phyloP scores from a whole-genome alignment of 2,888 invertebrate genomes.

The Furcula furcula region DNA sequence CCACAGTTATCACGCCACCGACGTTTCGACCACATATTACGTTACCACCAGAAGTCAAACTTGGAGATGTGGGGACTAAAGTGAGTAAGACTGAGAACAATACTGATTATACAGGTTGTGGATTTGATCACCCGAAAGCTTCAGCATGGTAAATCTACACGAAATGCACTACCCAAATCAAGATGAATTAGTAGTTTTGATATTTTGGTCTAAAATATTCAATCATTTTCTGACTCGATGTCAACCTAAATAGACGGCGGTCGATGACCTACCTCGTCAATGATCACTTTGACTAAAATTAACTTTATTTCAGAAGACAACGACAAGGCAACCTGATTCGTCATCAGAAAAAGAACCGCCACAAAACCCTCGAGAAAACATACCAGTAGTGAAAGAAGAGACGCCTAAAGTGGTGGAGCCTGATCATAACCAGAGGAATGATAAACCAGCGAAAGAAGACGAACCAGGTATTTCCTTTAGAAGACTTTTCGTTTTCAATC shows the following conservation, averaged over 20 bases:
- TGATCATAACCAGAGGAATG: slow-evolving; percentile 54
- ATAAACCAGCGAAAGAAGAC: slow-evolving; percentile 63
- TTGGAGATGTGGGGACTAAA: slow-evolving; percentile 74
- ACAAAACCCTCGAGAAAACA: slow-evolving; percentile 48
- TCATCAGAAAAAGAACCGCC: slow-evolving; percentile 66
- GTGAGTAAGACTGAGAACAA: no score
- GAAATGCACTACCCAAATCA: no score
- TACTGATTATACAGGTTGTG: no score
- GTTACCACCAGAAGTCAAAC: slow-evolving; percentile 79
- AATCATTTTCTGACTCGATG: no score
- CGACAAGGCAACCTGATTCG: slow-evolving; percentile 67
- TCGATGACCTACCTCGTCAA: no score
- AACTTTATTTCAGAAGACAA: slow-evolving; percentile 59
- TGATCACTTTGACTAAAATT: no score
- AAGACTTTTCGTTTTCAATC: no score
- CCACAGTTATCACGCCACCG: slow-evolving; percentile 78
- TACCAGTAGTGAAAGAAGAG: slow-evolving; percentile 62
- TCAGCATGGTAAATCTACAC: no score
- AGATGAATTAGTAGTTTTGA: no score
- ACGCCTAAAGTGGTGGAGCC: slow-evolving; percentile 47
- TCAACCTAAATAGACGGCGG: no score
- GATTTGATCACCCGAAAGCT: no score
- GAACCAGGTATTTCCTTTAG: slow-evolving; percentile 54
- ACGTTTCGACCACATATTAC: slow-evolving; percentile 81
- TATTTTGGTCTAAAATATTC: no score